Evolutionary conservation across 1,140 invertebrate species (phyloP).

Genomic region (Teleopsis dalmanni): DNA sequence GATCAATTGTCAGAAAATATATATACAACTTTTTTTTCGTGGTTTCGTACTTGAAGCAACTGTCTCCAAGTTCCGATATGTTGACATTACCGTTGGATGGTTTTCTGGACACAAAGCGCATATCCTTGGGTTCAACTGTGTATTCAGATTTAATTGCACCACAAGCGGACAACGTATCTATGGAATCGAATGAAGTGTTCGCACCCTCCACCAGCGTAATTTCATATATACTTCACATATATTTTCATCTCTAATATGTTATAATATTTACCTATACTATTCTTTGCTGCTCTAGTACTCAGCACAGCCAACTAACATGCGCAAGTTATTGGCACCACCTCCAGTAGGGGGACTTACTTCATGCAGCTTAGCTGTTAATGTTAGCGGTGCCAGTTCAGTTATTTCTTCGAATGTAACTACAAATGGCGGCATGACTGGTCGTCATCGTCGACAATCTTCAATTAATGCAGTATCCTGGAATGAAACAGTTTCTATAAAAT

Average conservation of each 20-base stretch:
- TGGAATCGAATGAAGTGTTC: conserved; percentile 15
- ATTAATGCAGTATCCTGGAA: conserved; percentile 44
- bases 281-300: neutral
- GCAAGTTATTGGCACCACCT: conserved; percentile 20
- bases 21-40: neutral
- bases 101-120: conserved; percentile 63
- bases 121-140: conserved; percentile 54
- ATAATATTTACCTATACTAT: neutral
- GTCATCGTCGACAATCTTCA: conserved; percentile 39
- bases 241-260: neutral
- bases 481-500: conserved; percentile 37
- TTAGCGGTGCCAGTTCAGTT: conserved; percentile 14
- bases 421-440: conserved; percentile 15
- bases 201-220: conserved; percentile 5
- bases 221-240: neutral
- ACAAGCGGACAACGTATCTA: conserved; percentile 50
- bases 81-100: conserved; percentile 76
- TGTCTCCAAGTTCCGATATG: conserved; percentile 75
- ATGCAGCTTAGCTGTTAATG: conserved; percentile 16
- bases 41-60: conserved; percentile 46
- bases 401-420: conserved; percentile 22
- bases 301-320: neutral
- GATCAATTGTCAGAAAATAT: neutral
- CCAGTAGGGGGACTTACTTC: conserved; percentile 8
- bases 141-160: conserved; percentile 60